Percentiles rank a stretch among this genome's conserved stretches.
Evolutionary conservation across 2,113 vertebrate species (phyloP).

Genomic region (Epinephelus fuscoguttatus): DNA sequence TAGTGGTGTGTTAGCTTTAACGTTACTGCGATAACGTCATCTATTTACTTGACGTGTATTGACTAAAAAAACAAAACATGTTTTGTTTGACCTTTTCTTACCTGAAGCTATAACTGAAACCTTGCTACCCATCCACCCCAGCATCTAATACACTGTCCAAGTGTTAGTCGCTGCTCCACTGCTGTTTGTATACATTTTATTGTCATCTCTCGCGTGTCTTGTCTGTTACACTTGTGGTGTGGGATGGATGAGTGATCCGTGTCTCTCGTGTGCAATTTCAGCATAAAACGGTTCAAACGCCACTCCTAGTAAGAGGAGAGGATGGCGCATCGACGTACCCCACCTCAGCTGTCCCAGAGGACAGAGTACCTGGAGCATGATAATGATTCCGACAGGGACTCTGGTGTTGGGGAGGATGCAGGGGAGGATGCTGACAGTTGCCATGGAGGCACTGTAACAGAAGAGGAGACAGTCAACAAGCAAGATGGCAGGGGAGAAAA

Average conservation of each 20-base stretch:
- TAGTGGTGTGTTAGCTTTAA: conserved; percentile 14
- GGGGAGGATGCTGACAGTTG: conserved; percentile 82
- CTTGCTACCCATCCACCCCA: background rate
- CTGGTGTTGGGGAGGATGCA: conserved; percentile 88
- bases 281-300: conserved; percentile 67
- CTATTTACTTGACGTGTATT: background rate
- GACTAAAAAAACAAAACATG: background rate
- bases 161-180: background rate
- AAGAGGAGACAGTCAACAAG: conserved; percentile 40
- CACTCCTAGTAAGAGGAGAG: conserved; percentile 77
- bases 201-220: background rate
- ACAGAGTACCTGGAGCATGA: conserved; percentile 83
- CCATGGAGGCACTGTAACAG: conserved; percentile 63
- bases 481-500: conserved; percentile 43
- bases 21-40: background rate
- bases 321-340: conserved; percentile 76
- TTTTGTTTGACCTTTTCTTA: background rate
- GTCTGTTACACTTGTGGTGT: background rate
- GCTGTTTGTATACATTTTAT: background rate
- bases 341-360: conserved; percentile 80
- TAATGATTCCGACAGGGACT: conserved; percentile 89
- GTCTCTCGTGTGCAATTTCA: conserved; percentile 47
- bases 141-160: background rate
- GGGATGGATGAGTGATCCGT: background rate
- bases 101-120: background rate